Base-by-base conservation (phyloP, 2,888 invertebrate species). In the Oligia latruncula region DNA sequence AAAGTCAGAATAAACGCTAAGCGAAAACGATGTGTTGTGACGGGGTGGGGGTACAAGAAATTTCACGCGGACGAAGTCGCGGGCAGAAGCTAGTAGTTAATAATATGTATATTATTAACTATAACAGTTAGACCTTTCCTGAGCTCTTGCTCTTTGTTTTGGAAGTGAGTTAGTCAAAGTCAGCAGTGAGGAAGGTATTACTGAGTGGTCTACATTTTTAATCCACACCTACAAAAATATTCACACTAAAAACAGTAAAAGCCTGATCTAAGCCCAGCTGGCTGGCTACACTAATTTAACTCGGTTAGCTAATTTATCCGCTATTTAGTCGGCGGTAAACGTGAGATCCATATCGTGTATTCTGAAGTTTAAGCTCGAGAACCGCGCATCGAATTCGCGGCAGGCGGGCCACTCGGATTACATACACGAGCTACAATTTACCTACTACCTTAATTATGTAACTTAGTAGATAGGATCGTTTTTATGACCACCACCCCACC, bases 301-400 rank as follows among this genome's bases (percentile, higher is more conserved):
- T 95, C 92, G 90, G 95, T 95, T 93, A 94, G 94, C 95, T 95
- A 95, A 96, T 95, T 96, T 96, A 96, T 95, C 95, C 93, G 92
- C 93, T 95, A 96, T 95, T 96, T 96, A 95, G 95, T 94, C 92
- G 93, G 91, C 91, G 91, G 95, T 93, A 95, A 95, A 95, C 96
- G 96, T 96, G 96, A 96, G 96, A 96, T 96, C 92, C 94, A 94
- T 96, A 96, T 96, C 96, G 93, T 91, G 91, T 92, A 92, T 91
- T 92, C 90, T 92, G 94, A 94, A 93, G 94, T 94, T 93, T 92
- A 92, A 93, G 92, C 93, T 93, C 90, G 90, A 90, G 90, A 92
- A 90, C 92, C 93, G 93, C 92, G 92, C 94, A 92, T 94, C 93
- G 94, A 92, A 92, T 92, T 90, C 93, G 90, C 93, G 92, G 95